Conservation (phyloP, 2,113 vertebrate genomes). For the Rhinoptilus africanus region DNA sequence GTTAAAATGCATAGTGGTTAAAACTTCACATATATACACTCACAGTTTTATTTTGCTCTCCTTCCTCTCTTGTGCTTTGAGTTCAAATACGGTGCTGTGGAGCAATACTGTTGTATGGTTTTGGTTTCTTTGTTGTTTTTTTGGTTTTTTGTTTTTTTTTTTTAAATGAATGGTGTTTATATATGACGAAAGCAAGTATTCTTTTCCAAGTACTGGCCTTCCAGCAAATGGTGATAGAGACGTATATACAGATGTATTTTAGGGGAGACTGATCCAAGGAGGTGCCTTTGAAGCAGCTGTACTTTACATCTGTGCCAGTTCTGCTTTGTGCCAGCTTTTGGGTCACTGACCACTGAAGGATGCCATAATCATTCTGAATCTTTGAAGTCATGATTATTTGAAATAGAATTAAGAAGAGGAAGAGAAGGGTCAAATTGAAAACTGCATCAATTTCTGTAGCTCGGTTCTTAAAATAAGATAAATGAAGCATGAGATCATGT, state of each 20-base stretch:
- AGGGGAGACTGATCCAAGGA: not conserved
- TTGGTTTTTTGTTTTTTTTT: too few relatives aligned
- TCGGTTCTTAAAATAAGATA: not conserved
- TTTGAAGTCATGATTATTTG: not conserved
- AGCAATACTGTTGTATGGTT: not conserved
- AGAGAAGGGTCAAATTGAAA: not conserved
- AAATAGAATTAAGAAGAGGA: constrained; percentile 15
- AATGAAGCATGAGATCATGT: not conserved
- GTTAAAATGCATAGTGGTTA: not conserved
- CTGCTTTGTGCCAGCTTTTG: not conserved
- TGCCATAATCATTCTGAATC: not conserved
- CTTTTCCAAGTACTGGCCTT: not conserved
- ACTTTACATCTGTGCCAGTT: not conserved
- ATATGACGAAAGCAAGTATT: not conserved
- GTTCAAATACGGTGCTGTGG: not conserved
- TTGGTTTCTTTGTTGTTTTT: not conserved
- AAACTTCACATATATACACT: not conserved
- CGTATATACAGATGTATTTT: fast-evolving
- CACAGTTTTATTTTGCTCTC: not conserved
- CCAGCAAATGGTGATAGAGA: not conserved
- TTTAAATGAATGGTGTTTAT: not conserved
- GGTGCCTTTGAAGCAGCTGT: not conserved
- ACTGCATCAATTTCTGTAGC: not conserved
- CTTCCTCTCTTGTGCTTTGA: not conserved
- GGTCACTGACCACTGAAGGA: not conserved